Percentiles rank a stretch among this genome's conserved stretches.
Evolutionary conservation across 2,888 invertebrate genomes (phyloP).

Genomic region (Caenorhabditis sp.): DNA sequence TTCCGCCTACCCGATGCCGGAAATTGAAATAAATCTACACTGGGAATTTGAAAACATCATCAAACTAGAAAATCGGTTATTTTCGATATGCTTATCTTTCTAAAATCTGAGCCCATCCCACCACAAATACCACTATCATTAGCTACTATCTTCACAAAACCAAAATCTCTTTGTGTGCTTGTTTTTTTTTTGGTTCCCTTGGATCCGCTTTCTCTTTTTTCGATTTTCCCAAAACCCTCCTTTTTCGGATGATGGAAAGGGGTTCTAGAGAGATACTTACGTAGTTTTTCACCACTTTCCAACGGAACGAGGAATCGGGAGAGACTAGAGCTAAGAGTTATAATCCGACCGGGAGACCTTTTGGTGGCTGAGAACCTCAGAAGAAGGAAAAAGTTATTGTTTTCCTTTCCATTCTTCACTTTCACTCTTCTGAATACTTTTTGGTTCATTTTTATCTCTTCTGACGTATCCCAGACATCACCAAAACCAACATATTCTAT

Average conservation of each 20-base stretch:
- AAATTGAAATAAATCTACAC: slow-evolving; percentile 33
- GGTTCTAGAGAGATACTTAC: slow-evolving; percentile 9
- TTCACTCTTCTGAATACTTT: neutral
- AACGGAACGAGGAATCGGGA: neutral
- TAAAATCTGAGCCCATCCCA: slow-evolving; percentile 1
- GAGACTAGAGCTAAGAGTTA: neutral
- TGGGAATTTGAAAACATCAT: slow-evolving; percentile 17
- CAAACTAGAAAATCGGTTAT: neutral
- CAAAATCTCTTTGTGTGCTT: neutral
- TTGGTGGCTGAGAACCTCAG: slow-evolving; percentile 38
- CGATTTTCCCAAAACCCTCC: slow-evolving; percentile 10
- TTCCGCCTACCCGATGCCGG: slow-evolving; percentile 9
- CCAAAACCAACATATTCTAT: slow-evolving; percentile 13
- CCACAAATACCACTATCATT: neutral
- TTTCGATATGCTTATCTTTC: neutral
- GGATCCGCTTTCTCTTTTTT: neutral
- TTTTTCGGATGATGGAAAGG: neutral
- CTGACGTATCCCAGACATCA: slow-evolving; percentile 27
- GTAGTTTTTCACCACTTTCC: slow-evolving; percentile 9
- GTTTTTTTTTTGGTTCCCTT: neutral
- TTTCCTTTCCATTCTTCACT: neutral
- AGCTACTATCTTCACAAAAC: neutral
- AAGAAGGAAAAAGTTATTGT: slow-evolving; percentile 15
- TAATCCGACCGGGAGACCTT: slow-evolving; percentile 24
- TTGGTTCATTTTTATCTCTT: neutral